phyloP scores from a whole-genome alignment of 2,797 vertebrate genomes.

The Brotula barbata region DNA sequence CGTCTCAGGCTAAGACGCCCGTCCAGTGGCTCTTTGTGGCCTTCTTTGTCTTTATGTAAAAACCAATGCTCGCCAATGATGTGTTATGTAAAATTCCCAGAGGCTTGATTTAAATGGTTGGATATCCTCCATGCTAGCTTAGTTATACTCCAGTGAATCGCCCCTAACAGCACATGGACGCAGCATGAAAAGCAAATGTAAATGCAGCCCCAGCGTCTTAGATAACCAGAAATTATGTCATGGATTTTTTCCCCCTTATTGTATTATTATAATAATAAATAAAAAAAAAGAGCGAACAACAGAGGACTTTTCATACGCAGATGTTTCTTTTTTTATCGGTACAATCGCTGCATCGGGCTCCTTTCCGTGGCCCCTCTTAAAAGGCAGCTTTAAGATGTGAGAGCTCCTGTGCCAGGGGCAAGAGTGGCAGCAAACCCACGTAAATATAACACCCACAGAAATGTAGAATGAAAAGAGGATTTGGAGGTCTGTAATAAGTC shows the following conservation, averaged over 20 bases:
- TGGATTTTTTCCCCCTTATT: constrained; percentile 70
- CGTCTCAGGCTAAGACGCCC: constrained; percentile 79
- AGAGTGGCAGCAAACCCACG: constrained; percentile 72
- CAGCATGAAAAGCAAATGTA: constrained; percentile 80
- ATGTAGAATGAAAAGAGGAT: constrained; percentile 70
- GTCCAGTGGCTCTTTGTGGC: constrained; percentile 77
- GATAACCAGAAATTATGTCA: constrained; percentile 83
- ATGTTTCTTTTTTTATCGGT: constrained; percentile 78
- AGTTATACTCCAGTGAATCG: constrained; percentile 87
- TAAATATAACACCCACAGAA: constrained; percentile 61
- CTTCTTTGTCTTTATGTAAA: constrained; percentile 87
- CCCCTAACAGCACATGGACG: constrained; percentile 75
- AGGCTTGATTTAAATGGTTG: constrained; percentile 83
- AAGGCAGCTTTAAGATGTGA: constrained; percentile 59
- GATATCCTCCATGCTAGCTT: constrained; percentile 86
- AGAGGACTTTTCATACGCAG: constrained; percentile 75
- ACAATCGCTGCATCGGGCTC: constrained; percentile 70
- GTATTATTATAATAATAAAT: constrained; percentile 82
- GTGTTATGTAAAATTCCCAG: constrained; percentile 86
- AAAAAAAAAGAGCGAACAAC: constrained; percentile 66
- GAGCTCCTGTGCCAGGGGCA: constrained; percentile 67
- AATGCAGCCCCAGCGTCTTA: constrained; percentile 78
- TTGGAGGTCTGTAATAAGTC: constrained; percentile 50
- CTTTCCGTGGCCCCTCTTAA: constrained; percentile 48
- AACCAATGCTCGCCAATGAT: constrained; percentile 82